Evolutionary conservation across 2,113 vertebrate genomes (phyloP), one percentile per base, ranked within the genome.

Genomic region (Tautogolabrus adspersus): DNA sequence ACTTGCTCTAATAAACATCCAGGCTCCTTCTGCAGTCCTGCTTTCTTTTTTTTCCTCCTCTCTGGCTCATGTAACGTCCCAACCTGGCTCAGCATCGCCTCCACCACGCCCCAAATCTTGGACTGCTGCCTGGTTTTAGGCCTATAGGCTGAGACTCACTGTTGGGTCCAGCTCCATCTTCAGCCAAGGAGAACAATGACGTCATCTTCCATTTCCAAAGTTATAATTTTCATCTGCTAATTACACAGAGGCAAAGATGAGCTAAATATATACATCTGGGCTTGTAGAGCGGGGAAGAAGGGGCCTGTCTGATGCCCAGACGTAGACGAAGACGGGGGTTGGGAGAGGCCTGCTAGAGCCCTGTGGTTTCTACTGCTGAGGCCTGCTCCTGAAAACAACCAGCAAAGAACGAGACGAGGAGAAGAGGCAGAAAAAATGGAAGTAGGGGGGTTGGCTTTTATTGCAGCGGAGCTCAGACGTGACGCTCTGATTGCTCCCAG

Each of bases 151-250:
- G 22, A 58, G 72, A 57, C 10, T 38, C 58, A 15, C 49, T 21
- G 59, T 18, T 2, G 26, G 65, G 72, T 78, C 81, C 75, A 21
- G 81, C 81, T 87, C 69, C 74, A 64, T 66, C 70, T 49, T 63
- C 11, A 55, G 68, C 78, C 67, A 52, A 83, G 73, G 66, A 86
- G 89, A 91, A 89, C 79, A n/a, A 57, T 60, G 65, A 91, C 88
- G 89, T 93, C 93, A 93, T 86, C 72, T 18, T 18, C 23, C 8
- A 34, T 52, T n/a, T 52, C 49, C 73, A 85, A 85, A 90, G 76
- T 90, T 93, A 78, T 94, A 92, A 93, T 94, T 94, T 95, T 85
- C 82, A 81, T 82, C 81, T 82, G 62, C 66, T 94, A 94, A 94
- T 94, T 92, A 94, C 87, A 94, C 77, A 66, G 87, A 81, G 76